Evolutionary conservation across 1,140 invertebrate genomes (phyloP).

Genomic region (Antheraea pernyi): DNA sequence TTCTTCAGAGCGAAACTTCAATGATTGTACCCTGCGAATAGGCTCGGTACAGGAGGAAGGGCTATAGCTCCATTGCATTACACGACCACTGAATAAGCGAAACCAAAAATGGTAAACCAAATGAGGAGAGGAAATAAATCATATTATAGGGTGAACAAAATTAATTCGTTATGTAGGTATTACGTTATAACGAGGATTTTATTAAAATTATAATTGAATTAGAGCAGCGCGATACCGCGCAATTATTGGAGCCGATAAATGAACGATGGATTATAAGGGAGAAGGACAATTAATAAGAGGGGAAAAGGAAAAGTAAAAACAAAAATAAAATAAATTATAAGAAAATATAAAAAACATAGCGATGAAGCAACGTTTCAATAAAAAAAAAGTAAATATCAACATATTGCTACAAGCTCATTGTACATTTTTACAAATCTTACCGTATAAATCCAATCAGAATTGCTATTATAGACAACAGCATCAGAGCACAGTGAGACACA

Average conservation of each 20-base stretch:
- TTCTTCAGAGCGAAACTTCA: slow-evolving; percentile 94
- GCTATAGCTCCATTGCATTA: slow-evolving; percentile 75
- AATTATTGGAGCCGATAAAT: slow-evolving; percentile 7
- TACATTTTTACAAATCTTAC: slow-evolving; percentile 70
- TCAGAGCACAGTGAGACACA: slow-evolving; percentile 92
- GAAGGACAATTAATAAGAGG: neutral
- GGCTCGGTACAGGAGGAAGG: slow-evolving; percentile 74
- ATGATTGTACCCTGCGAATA: slow-evolving; percentile 87
- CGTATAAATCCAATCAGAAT: slow-evolving; percentile 94
- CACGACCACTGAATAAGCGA: slow-evolving; percentile 62
- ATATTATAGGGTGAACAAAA: neutral
- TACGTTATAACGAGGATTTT: neutral
- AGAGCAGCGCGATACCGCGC: neutral
- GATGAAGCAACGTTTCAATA: slow-evolving; percentile 6
- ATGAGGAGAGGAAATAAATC: slow-evolving; percentile 25
- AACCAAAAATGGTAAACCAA: slow-evolving; percentile 65
- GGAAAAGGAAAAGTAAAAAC: slow-evolving; percentile 13
- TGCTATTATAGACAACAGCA: slow-evolving; percentile 92
- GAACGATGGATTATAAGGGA: slow-evolving; percentile 6
- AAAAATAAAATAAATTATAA: slow-evolving; percentile 17
- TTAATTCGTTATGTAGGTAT: neutral
- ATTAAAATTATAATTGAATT: neutral
- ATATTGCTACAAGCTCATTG: slow-evolving; percentile 11
- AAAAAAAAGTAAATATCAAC: neutral
- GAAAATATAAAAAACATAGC: slow-evolving; percentile 14